phyloP scores from a whole-genome alignment of 1,140 invertebrate genomes.

The Adelges cooleyi region DNA sequence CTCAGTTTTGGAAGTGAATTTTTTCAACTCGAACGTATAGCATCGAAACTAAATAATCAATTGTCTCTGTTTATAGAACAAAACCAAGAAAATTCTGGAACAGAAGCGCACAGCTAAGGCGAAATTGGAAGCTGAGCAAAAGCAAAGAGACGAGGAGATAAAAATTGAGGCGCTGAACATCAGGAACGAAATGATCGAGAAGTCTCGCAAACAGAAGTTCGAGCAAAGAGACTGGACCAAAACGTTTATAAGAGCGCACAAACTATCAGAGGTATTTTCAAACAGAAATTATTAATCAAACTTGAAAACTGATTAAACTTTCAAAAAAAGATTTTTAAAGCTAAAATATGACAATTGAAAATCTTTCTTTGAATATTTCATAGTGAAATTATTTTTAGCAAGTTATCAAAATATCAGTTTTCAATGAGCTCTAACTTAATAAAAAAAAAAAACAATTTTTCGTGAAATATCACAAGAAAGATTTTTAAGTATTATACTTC shows the following conservation, averaged over 20 bases:
- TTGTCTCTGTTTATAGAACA: background rate
- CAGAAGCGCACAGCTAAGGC: background rate
- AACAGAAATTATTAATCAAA: too few relatives aligned
- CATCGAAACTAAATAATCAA: background rate
- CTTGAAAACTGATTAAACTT: too few relatives aligned
- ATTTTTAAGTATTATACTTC: too few relatives aligned
- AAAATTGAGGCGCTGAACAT: background rate
- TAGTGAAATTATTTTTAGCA: too few relatives aligned
- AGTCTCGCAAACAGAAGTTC: background rate
- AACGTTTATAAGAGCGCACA: background rate
- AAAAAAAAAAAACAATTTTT: too few relatives aligned
- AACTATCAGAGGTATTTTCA: background rate
- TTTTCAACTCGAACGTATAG: background rate
- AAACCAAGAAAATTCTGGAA: conserved; percentile 12
- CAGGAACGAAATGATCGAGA: background rate
- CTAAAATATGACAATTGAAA: too few relatives aligned
- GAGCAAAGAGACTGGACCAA: conserved; percentile 4
- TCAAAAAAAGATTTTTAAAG: too few relatives aligned
- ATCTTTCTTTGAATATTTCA: too few relatives aligned
- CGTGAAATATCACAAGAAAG: too few relatives aligned
- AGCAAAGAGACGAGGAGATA: background rate
- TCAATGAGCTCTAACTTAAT: too few relatives aligned
- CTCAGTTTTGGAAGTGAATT: background rate
- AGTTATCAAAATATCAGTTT: too few relatives aligned
- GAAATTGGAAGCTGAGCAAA: background rate